These are phyloP conservation scores for Papilio aristodemus DNA, from an alignment of 1,140 invertebrate species.

Conservation along the genomic window DNA sequence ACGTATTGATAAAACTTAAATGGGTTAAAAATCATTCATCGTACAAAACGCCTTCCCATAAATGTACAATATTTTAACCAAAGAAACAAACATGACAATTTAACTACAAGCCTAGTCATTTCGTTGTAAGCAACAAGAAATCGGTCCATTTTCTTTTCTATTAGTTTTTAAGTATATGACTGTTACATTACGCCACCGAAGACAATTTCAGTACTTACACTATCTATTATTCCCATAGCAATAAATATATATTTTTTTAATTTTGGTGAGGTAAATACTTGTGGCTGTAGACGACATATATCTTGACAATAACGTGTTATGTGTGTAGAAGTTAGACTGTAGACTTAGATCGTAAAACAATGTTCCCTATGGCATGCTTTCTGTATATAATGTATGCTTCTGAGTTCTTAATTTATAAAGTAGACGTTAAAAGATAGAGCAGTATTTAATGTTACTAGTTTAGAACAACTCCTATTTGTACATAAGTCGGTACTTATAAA, in stretches of 20 bases:
- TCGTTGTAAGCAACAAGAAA: conserved; percentile 21
- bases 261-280: conserved; percentile 13
- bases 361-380: conserved; percentile 7
- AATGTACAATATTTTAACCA: conserved; percentile 1
- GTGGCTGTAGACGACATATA: conserved; percentile 36
- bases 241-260: background rate
- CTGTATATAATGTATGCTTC: conserved; percentile 34
- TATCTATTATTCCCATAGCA: conserved; percentile 16
- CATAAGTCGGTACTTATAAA: conserved; percentile 32
- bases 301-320: conserved; percentile 49
- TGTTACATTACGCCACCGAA: conserved; percentile 17
- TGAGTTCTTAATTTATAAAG: conserved; percentile 27
- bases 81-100: conserved; percentile 20
- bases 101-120: conserved; percentile 35
- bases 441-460: conserved; percentile 21
- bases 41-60: background rate
- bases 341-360: conserved; percentile 17
- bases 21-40: background rate
- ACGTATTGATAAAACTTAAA: too few relatives aligned
- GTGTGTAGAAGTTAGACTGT: conserved; percentile 31
- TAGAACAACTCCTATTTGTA: conserved; percentile 22
- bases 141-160: background rate
- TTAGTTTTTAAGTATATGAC: conserved; percentile 32
- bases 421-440: conserved; percentile 25
- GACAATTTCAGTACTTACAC: conserved; percentile 31